phyloP scores from a whole-genome alignment of 2,888 invertebrate genomes.

The Xylophagus ater region DNA sequence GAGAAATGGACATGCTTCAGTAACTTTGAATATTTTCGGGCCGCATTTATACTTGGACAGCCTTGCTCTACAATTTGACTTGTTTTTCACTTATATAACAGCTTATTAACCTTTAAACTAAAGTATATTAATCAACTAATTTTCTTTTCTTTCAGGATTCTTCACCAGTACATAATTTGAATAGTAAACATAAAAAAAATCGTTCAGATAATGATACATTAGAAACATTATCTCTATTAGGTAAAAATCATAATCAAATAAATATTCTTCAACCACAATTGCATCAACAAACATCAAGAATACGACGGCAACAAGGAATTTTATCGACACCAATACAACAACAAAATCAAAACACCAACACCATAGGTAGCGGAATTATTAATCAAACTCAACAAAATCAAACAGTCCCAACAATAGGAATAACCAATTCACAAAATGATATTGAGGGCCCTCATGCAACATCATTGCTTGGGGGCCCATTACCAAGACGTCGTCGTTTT shows the following conservation, averaged over 20 bases:
- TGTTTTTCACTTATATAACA: too few relatives aligned
- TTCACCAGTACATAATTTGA: conserved; percentile 39
- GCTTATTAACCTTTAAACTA: too few relatives aligned
- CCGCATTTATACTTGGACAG: too few relatives aligned
- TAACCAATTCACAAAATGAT: conserved; percentile 20
- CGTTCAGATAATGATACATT: conserved; percentile 22
- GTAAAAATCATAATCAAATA: conserved; percentile 33
- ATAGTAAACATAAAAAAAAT: conserved; percentile 34
- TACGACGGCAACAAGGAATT: conserved; percentile 12
- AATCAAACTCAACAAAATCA: conserved; percentile 13
- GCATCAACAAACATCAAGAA: conserved; percentile 18
- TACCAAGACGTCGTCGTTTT: conserved; percentile 35
- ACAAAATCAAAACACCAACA: conserved; percentile 9
- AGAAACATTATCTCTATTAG: conserved; percentile 35
- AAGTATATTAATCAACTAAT: too few relatives aligned
- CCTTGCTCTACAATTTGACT: too few relatives aligned
- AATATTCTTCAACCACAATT: conserved; percentile 30
- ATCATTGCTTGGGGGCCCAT: conserved; percentile 31
- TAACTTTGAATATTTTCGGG: too few relatives aligned
- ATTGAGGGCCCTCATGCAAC: conserved; percentile 27
- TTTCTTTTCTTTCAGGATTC: conserved; percentile 30
- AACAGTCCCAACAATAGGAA: conserved; percentile 14
- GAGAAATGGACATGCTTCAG: too few relatives aligned
- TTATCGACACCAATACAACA: conserved; percentile 15
- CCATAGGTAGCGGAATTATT: neutral